These are phyloP conservation scores for Hylaea fasciaria DNA, from an alignment of 2,888 invertebrate genomes.

Conservation along the genomic window DNA sequence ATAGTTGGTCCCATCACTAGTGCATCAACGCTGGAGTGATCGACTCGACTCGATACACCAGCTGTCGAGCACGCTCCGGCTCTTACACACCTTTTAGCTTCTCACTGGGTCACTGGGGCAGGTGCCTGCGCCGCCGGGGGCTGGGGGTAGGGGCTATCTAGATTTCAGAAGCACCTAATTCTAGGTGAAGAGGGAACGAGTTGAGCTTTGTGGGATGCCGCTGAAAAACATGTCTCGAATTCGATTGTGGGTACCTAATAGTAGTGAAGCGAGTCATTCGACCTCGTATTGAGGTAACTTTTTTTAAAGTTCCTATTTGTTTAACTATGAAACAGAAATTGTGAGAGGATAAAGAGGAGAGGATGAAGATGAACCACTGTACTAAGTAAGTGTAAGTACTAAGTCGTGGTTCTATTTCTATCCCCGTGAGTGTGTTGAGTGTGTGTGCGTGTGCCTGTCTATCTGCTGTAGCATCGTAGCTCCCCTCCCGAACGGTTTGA, in stretches of 20 bases:
- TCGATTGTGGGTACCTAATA: not conserved
- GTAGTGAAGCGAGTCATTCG: not conserved
- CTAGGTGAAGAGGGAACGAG: conserved; percentile 25
- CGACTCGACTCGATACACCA: conserved; percentile 71
- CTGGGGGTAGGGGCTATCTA: conserved; percentile 9
- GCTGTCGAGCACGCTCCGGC: conserved; percentile 78
- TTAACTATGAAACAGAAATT: no score
- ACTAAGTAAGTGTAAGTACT: no score
- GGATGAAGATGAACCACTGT: no score
- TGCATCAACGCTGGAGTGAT: conserved; percentile 54
- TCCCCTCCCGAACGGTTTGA: no score
- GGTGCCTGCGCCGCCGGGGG: conserved; percentile 28
- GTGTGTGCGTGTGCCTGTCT: no score
- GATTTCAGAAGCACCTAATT: conserved; percentile 16
- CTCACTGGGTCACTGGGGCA: conserved; percentile 71
- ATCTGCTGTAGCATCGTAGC: no score
- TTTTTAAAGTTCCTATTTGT: no score
- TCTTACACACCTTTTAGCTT: conserved; percentile 66
- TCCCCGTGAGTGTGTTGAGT: no score
- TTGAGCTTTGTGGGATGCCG: conserved; percentile 6
- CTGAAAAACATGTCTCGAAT: not conserved
- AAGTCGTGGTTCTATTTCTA: no score
- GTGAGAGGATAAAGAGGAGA: no score
- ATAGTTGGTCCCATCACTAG: conserved; percentile 37
- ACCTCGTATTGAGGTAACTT: no score